Evolutionary conservation across 2,888 invertebrate genomes (phyloP), one percentile per base, ranked within the genome.

Genomic region (Macaria notata): DNA sequence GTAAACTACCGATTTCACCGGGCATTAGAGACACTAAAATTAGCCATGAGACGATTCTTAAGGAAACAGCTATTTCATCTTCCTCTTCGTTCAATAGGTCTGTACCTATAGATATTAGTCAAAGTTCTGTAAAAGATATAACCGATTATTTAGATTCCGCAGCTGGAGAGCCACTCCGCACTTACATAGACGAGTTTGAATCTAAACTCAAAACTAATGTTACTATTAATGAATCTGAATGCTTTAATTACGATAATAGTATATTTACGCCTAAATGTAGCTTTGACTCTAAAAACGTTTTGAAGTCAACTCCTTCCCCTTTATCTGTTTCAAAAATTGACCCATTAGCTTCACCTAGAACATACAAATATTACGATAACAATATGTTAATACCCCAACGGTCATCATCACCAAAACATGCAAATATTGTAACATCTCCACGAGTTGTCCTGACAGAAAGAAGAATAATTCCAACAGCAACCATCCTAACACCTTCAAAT

Each of bases 171-270:
- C 86, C 84, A 9, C 75, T 89, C 42, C 81, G 88, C 49, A 83
- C 83, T 29, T 89, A 88, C 63, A 88, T 90, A 56, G 88, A 88
- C 72, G 89, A 87, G 38, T 89, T 90, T 73, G 88, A 90, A 69
- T 77, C 76, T 19, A 88, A 88, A 73, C 65, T 84, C 50, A 84
- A 83, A 59, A 79, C 81, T 65, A 81, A 65, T 60, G 47, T 73
- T 5, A 52, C 67, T 49, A 73, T 59, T 54, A 68, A 50, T 54
- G 79, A 84, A 51, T 62, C 65, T 44, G 51, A 51, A 48, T 19
- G 44, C n/a, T 51, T 52, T 46, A 51, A 49, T 45, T 55, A 48
- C 48, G 45, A 59, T 41, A 45, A 38, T 48, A 55, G n/a, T 59
- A 76, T 75, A 58, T 61, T 46, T 43, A 38, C 46, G 31, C 45